Evolutionary conservation across 2,797 vertebrate species (phyloP).

Genomic region (Pteropus rufus): DNA sequence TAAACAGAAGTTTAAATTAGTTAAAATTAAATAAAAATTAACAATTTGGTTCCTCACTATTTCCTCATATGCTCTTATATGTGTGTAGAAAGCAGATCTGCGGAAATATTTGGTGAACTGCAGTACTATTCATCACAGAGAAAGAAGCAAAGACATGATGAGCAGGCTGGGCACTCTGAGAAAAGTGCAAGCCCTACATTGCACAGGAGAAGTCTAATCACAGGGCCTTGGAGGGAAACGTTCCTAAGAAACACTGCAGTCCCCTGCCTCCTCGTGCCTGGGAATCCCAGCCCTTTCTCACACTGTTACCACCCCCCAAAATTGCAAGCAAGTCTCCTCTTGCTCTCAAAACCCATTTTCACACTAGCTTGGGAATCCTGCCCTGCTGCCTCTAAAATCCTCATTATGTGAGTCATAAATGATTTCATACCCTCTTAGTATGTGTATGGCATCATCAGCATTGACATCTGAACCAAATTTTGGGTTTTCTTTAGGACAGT

Average conservation of each 20-base stretch:
- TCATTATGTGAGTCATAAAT: not conserved
- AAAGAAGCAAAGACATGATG: not conserved
- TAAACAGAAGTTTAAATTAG: not conserved
- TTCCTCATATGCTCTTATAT: not conserved
- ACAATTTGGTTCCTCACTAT: not conserved
- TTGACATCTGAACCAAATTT: not conserved
- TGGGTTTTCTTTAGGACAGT: not conserved
- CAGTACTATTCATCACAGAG: not conserved
- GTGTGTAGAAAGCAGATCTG: not conserved
- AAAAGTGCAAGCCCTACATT: not conserved
- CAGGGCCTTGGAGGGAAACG: too few species aligned
- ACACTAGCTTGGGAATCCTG: not conserved
- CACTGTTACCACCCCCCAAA: rapidly evolving
- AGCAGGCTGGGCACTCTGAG: not conserved
- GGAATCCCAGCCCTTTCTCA: not conserved
- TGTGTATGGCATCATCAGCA: not conserved
- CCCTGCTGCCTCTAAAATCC: not conserved
- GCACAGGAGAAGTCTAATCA: not conserved
- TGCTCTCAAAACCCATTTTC: not conserved
- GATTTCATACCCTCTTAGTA: not conserved
- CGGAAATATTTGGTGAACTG: not conserved
- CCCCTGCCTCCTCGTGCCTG: rapidly evolving
- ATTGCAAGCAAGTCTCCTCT: not conserved
- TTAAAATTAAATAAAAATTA: not conserved
- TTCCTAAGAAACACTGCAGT: too few species aligned